Evolutionary conservation across 2,888 invertebrate species (phyloP).

Genomic region (Desoria tigrina): DNA sequence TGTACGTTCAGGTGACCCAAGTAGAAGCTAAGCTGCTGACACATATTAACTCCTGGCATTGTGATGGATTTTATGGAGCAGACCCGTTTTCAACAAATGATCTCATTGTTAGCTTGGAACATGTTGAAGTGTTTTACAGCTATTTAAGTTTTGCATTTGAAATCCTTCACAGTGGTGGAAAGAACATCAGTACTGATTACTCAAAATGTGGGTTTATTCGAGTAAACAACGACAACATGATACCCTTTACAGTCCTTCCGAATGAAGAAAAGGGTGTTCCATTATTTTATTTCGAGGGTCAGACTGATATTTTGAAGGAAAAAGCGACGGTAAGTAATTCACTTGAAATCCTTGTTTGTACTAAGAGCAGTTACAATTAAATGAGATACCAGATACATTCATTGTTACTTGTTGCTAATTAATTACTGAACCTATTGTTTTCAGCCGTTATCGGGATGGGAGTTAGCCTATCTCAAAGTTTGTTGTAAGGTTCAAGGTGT

Average conservation of each 20-base stretch:
- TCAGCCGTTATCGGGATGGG: conserved; percentile 76
- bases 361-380: not conserved
- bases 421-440: conserved; percentile 11
- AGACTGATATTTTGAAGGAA: conserved; percentile 81
- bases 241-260: conserved; percentile 84
- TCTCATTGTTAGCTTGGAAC: conserved; percentile 81
- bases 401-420: too few relatives aligned
- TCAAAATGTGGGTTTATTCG: conserved; percentile 82
- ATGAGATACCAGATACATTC: too few relatives aligned
- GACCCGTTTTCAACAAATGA: conserved; percentile 86
- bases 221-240: conserved; percentile 89
- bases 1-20: conserved; percentile 63
- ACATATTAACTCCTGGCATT: conserved; percentile 89
- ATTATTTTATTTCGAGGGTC: conserved; percentile 82
- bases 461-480: conserved; percentile 86
- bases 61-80: conserved; percentile 84
- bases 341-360: not conserved
- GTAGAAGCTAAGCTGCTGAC: conserved; percentile 85
- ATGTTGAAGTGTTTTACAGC: conserved; percentile 86
- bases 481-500: conserved; percentile 94
- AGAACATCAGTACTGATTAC: conserved; percentile 59
- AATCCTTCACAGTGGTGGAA: conserved; percentile 51
- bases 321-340: conserved; percentile 70
- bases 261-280: conserved; percentile 81
- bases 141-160: conserved; percentile 87